These are phyloP conservation scores for Caenorhabditis angaria DNA, from an alignment of 2,888 invertebrate species.

Conservation along the genomic window DNA sequence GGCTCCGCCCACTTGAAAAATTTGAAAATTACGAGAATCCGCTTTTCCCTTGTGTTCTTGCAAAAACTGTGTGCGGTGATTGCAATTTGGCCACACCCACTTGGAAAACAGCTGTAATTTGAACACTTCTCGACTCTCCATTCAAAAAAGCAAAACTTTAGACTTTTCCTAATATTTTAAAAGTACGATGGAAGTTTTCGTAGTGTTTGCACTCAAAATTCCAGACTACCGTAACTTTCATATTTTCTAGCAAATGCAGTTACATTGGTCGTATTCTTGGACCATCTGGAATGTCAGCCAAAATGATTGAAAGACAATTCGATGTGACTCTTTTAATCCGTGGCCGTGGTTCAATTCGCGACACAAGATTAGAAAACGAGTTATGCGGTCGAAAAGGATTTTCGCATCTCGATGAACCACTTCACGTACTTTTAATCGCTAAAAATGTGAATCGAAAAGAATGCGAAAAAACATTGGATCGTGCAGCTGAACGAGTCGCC, in stretches of 20 bases:
- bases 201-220: too few relatives aligned
- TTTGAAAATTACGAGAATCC: too few relatives aligned
- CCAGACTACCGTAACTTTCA: background rate
- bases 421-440: slow-evolving; percentile 63
- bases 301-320: slow-evolving; percentile 60
- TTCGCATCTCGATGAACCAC: slow-evolving; percentile 63
- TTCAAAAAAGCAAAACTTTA: too few relatives aligned
- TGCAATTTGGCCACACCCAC: too few relatives aligned
- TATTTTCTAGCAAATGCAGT: slow-evolving; percentile 28
- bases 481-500: slow-evolving; percentile 96
- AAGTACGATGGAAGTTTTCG: too few relatives aligned
- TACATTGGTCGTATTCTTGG: slow-evolving; percentile 68
- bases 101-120: too few relatives aligned
- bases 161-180: too few relatives aligned
- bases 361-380: slow-evolving; percentile 48
- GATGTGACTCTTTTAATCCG: slow-evolving; percentile 60
- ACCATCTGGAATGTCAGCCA: slow-evolving; percentile 65
- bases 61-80: too few relatives aligned
- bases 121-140: too few relatives aligned
- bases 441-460: slow-evolving; percentile 39
- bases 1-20: too few relatives aligned
- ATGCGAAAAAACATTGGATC: slow-evolving; percentile 84
- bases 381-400: slow-evolving; percentile 54
- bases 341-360: slow-evolving; percentile 43
- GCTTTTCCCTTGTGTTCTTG: too few relatives aligned